Evolutionary conservation across 2,888 invertebrate genomes (phyloP).

Genomic region (Craniophora ligustri): DNA sequence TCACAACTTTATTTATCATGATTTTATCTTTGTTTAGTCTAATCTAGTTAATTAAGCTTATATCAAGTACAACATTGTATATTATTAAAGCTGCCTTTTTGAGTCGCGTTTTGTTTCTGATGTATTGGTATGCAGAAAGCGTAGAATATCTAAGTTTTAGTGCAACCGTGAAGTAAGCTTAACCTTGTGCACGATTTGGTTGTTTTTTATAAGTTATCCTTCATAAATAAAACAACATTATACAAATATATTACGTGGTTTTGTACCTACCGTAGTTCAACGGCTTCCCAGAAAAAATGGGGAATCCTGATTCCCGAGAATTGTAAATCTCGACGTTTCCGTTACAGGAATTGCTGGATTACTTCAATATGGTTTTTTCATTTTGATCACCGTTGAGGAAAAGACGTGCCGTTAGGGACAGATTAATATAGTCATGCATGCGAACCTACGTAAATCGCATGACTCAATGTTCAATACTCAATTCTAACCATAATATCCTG

Average conservation of each 20-base stretch:
- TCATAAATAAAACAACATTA: slow-evolving; percentile 9
- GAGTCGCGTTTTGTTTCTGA: background rate
- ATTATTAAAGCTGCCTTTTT: background rate
- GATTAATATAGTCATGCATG: slow-evolving; percentile 25
- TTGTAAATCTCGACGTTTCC: slow-evolving; percentile 5
- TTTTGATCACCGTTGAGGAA: slow-evolving; percentile 31
- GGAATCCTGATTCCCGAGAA: slow-evolving; percentile 20
- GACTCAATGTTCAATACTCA: slow-evolving; percentile 43
- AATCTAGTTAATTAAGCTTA: slow-evolving; percentile 10
- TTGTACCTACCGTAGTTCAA: background rate
- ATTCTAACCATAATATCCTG: slow-evolving; percentile 22
- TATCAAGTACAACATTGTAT: no score
- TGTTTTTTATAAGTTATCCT: slow-evolving; percentile 16
- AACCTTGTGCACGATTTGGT: slow-evolving; percentile 30
- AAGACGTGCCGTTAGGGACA: slow-evolving; percentile 11
- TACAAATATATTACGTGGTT: slow-evolving; percentile 1
- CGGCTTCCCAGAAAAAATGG: slow-evolving; percentile 11
- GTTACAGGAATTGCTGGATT: slow-evolving; percentile 17
- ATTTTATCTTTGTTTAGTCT: slow-evolving; percentile 5
- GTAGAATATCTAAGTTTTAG: slow-evolving; percentile 8
- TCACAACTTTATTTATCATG: slow-evolving; percentile 25
- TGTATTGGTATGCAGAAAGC: background rate
- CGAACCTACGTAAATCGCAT: slow-evolving; percentile 26
- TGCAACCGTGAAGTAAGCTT: slow-evolving; percentile 35
- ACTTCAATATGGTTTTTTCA: slow-evolving; percentile 39